phyloP scores from a whole-genome alignment of 2,797 vertebrate genomes.

The Chloroceryle amazona region DNA sequence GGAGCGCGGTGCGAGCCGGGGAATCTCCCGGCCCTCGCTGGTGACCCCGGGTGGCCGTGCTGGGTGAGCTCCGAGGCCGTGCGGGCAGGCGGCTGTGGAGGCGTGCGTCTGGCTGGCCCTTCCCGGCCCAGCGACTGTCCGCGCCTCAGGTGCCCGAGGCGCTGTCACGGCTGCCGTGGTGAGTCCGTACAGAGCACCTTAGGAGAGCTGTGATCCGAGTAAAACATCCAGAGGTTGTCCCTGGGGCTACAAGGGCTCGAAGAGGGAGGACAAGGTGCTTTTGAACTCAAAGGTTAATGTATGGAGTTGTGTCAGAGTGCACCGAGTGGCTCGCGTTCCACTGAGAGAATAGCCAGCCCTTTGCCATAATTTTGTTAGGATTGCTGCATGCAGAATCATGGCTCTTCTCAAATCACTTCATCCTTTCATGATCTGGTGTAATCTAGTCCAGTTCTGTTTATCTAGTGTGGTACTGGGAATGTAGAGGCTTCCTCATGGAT shows the following conservation, averaged over 20 bases:
- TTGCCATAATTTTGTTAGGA: accelerated
- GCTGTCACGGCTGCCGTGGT: background rate
- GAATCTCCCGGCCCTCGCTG: too few species aligned
- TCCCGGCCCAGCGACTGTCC: background rate
- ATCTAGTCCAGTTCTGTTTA: accelerated
- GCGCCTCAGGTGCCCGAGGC: background rate
- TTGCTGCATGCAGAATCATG: accelerated
- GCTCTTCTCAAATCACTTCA: too few species aligned
- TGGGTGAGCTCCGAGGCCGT: background rate
- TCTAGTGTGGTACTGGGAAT: accelerated
- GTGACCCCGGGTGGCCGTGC: too few species aligned
- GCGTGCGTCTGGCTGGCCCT: background rate
- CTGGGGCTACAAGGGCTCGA: accelerated
- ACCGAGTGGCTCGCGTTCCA: accelerated
- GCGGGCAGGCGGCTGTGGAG: background rate
- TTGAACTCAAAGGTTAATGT: accelerated
- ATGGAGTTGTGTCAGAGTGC: accelerated
- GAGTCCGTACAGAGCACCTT: background rate
- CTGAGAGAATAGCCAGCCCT: background rate
- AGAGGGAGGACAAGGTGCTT: background rate
- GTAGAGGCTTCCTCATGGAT: accelerated
- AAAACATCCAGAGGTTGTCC: accelerated
- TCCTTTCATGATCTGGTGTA: too few species aligned
- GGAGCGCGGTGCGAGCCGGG: too few species aligned
- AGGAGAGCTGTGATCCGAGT: background rate